Base-by-base conservation (phyloP, 2,797 vertebrate genomes). In the Centroberyx gerrardi region DNA sequence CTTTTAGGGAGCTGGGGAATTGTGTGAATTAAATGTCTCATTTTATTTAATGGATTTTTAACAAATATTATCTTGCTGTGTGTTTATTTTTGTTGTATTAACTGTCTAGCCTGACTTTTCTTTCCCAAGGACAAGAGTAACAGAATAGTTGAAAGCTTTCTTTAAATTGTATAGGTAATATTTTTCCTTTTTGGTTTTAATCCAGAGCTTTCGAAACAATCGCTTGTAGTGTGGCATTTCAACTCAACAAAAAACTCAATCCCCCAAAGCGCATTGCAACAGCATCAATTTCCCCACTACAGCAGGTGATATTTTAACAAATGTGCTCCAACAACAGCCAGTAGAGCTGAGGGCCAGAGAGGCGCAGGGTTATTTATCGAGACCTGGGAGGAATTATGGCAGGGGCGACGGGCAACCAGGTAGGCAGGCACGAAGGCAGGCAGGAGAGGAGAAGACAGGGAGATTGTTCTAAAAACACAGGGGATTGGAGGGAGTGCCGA, bases 281-380 rank as follows among this genome's bases (percentile, higher is more conserved):
- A 93, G 92, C 92, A 96, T 95, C 96, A 95, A 96, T 96, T 96
- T 94, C 94, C 94, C 46, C 91, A 90, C 85, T 95, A 93, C 87
- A 94, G 93, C 85, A 93, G 92, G 90, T 93, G 90, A 95, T 96
- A 96, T 96, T 96, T 96, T 95, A 96, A 96, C 92, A 95, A 95
- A 97, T 94, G 95, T 92, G 93, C 95, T 94, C 94, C 93, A 88
- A 85, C 89, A 83, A 81, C 81, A 87, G 85, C 88, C 88, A 81
- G 91, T 75, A 81, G 82, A 83, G 88, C 91, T 93, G 85, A 93
- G 92, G 93, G 93, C 91, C 87, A 82, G 80, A 83, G 84, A 89
- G 86, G 88, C 88, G 76, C 71, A 78, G 82, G 90, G 93, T 97
- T 96, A 96, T 97, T 97, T 96, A 97, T 97, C 90, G 89, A 87